Evolutionary conservation across 1,140 invertebrate species (phyloP).

Genomic region (Cotesia typhae): DNA sequence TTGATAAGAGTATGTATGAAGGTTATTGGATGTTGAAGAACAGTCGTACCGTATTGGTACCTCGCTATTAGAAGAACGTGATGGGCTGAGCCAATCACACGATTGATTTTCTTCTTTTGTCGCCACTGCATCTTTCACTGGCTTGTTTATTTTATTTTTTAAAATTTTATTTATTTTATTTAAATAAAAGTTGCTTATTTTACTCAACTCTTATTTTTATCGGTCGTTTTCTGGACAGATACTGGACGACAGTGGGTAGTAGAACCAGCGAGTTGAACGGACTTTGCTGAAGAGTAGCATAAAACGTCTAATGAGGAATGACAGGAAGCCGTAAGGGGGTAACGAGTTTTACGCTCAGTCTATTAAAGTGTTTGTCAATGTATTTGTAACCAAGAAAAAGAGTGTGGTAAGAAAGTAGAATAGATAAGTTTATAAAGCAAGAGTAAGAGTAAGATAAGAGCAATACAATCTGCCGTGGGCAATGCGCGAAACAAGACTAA

Average conservation of each 20-base stretch:
- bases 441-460: constrained; percentile 26
- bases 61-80: constrained; percentile 61
- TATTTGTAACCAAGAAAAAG: not conserved
- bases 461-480: constrained; percentile 44
- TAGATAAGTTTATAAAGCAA: constrained; percentile 17
- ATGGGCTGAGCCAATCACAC: constrained; percentile 65
- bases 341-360: not conserved
- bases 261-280: not conserved
- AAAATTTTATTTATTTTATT: not conserved
- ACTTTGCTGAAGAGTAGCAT: not conserved
- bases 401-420: constrained; percentile 10
- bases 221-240: not conserved
- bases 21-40: constrained; percentile 2
- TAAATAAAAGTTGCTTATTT: too few relatives aligned
- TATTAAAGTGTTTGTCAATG: not conserved
- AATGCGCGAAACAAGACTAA: constrained; percentile 49
- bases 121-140: constrained; percentile 63
- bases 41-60: constrained; percentile 63
- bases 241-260: not conserved
- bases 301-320: constrained; percentile 16
- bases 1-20: constrained; percentile 9
- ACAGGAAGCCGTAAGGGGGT: constrained; percentile 20
- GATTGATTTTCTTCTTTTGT: constrained; percentile 57
- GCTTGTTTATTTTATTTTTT: not conserved
- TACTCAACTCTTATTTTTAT: not conserved